phyloP scores from a whole-genome alignment of 1,140 invertebrate species.

The honey bee (Apis mellifera) region Amel_HAv3.1 CM009940.2:7229001-7229500 shows the following conservation, averaged over 20 bases:
- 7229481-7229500: background rate
- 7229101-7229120: background rate
- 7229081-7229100: background rate
- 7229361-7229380: background rate
- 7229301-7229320: slow-evolving; percentile 8
- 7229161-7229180: background rate
- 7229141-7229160: slow-evolving; percentile 19
- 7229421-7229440: slow-evolving; percentile 26
- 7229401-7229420: background rate
- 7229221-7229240: too few relatives aligned
- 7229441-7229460: slow-evolving; percentile 12
- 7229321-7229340: slow-evolving; percentile 37
- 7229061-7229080: background rate
- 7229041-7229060: background rate
- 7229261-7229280: slow-evolving; percentile 20
- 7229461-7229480: background rate
- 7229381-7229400: slow-evolving; percentile 29
- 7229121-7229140: background rate
- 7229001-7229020: background rate
- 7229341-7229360: background rate
- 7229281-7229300: slow-evolving; percentile 12
- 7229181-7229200: slow-evolving; percentile 22
- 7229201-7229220: slow-evolving; percentile 9
- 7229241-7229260: background rate
- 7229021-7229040: background rate